Base-by-base conservation (phyloP, 2,113 vertebrate species). In the Labrus mixtus region DNA sequence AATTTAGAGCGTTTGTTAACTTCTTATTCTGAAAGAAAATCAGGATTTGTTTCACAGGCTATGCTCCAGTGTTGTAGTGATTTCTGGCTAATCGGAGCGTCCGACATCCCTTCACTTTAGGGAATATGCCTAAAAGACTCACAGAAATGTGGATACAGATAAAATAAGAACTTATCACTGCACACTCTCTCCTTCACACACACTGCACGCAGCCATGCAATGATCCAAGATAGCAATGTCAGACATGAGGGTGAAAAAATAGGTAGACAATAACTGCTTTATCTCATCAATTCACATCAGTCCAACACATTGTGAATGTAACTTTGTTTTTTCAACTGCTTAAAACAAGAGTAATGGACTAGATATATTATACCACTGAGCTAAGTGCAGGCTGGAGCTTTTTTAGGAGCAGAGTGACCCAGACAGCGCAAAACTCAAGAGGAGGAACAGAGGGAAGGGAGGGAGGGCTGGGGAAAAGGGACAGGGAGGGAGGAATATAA, bases 371-470 rank as follows among this genome's bases (percentile, higher is more conserved):
- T 64, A 75, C 39, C 60, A 77, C 46, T 33, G 58, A 76, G 73
- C 55, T 63, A 29, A 71, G 57, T 79, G 66, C 54, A 76, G 76
- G 33, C 68, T 79, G 69, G 50, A 55, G 67, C 81, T 91, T 88
- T 84, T 90, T 84, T 91, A 87, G 85, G 41, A 73, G 59, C 71
- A 88, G 85, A 84, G 64, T 92, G 90, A 92, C 86, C 89, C 89
- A 92, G 90, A 89, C 89, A 80, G 61, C 16, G 12, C 61, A 68
- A 87, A 89, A 84, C 79, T 74, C 60, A 53, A 55, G 73, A 37
- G 79, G 73, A 85, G 82, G 70, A 85, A 74, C 17, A 69, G 78
- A 45, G 67, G 43, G 59, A 64, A 68, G 55, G 41, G 66, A 58
- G 57, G 60, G 79, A 46, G 64, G 41, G 50, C 22, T 60, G 16